These are phyloP conservation scores for Meriones psammophilus DNA, from an alignment of 2,797 vertebrate genomes.

Conservation along the genomic window DNA sequence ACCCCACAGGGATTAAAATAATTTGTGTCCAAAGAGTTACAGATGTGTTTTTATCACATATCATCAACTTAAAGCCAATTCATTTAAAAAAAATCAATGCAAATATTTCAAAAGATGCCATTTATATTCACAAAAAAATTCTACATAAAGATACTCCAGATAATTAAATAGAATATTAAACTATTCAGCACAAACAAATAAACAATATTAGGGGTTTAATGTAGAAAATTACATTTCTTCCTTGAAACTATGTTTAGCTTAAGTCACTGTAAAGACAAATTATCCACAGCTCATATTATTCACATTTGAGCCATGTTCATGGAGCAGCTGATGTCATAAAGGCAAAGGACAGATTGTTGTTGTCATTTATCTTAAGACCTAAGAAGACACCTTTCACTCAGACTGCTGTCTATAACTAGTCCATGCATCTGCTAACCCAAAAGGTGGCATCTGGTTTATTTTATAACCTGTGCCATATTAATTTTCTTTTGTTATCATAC, in stretches of 20 bases:
- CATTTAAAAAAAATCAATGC: neutral
- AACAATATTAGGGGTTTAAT: neutral
- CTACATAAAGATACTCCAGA: neutral
- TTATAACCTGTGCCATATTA: neutral
- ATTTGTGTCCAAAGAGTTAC: conserved; percentile 32
- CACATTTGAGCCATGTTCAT: neutral
- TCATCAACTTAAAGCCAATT: neutral
- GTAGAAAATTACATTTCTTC: neutral
- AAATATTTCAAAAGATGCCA: neutral
- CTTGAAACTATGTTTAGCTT: neutral
- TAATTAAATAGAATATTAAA: neutral
- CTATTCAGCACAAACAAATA: neutral
- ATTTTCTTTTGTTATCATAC: neutral
- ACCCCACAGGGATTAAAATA: conserved; percentile 38
- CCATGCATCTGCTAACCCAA: neutral
- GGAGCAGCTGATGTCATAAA: neutral
- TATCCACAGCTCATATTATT: neutral
- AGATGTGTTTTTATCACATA: conserved; percentile 22
- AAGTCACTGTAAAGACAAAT: neutral
- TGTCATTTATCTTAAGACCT: neutral
- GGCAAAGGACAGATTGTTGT: neutral
- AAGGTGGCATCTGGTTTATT: neutral
- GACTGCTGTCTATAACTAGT: neutral
- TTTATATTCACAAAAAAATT: neutral
- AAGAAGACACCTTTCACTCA: neutral